Evolutionary conservation across 2,888 invertebrate species (phyloP), one percentile per base, ranked within the genome.

Genomic region (Lasioglossum marginatum): DNA sequence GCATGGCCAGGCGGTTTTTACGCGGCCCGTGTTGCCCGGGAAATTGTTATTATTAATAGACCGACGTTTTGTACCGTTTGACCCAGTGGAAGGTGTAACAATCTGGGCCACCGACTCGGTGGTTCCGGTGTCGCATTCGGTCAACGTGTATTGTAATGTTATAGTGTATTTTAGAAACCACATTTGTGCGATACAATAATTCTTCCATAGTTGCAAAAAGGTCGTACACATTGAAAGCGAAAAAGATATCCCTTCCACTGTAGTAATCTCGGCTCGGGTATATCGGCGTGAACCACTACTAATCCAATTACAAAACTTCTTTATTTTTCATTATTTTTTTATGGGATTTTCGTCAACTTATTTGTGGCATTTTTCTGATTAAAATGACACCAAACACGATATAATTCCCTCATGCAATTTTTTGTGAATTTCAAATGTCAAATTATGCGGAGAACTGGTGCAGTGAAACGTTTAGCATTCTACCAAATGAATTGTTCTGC

Each of bases 1-100:
- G 27, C 63, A 16, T 0, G 63, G 63, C 14, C 31, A 31, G 31
- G 16, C 63, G 63, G 63, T 63, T 63, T 63, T 63, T 63, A 63
- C 63, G 31, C 63, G 27, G 63, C 16, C 5, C 31, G 6, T 6
- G 63, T 14, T 12, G 14, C 1, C 60, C 4, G 27, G 27, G 27
- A 63, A 31, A 63, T 63, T 63, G 63, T 63, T 63, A 63, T 63
- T 63, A 63, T 63, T 63, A 63, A 63, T 63, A 63, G 31, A 31
- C 63, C 31, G 63, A 63, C 6, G 63, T 63, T 31, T 63, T 63
- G 63, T 6, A 63, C 2, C 5, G 16, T 31, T 31, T 31, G 31
- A 14, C 16, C 27, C 27, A 6, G 5, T 2, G 27, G 31, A 6
- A 6, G 6, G 16, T 63, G 31, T 16, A 63, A 16, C 63, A 31